Percentiles rank a stretch among this genome's conserved stretches.
Conservation (phyloP, 2,888 invertebrate genomes). For the Ctenicera cuprea region DNA sequence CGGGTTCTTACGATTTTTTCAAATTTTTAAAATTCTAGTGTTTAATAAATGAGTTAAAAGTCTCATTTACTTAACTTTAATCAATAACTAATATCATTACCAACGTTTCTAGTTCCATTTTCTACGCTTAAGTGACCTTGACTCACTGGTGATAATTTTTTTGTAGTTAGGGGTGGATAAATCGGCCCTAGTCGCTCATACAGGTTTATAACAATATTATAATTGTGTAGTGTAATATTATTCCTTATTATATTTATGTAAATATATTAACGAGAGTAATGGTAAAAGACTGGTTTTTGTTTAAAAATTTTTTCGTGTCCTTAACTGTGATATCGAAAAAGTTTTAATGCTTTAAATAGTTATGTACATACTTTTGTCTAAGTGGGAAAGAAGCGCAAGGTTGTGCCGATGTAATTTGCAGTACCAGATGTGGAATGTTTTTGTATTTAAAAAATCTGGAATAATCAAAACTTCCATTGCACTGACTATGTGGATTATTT, state of each 20-base stretch:
- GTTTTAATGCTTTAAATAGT: slow-evolving; percentile 36
- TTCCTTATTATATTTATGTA: slow-evolving; percentile 52
- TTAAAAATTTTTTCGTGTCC: slow-evolving; percentile 42
- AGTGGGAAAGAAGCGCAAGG: background rate
- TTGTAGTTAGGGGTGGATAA: slow-evolving; percentile 35
- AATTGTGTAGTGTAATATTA: slow-evolving; percentile 32
- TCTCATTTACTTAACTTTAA: background rate
- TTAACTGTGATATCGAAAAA: slow-evolving; percentile 40
- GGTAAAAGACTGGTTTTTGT: slow-evolving; percentile 46
- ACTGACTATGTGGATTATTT: no score
- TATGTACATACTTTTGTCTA: slow-evolving; percentile 17
- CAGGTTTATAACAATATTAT: slow-evolving; percentile 8
- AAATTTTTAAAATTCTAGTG: no score
- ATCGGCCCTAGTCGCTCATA: slow-evolving; percentile 34
- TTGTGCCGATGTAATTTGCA: slow-evolving; percentile 2
- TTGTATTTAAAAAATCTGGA: no score
- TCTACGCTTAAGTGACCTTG: slow-evolving; percentile 25
- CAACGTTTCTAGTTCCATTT: slow-evolving; percentile 1
- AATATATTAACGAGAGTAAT: slow-evolving; percentile 53
- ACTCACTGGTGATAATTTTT: slow-evolving; percentile 23
- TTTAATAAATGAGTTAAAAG: no score
- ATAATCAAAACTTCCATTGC: no score
- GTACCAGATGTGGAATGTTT: background rate
- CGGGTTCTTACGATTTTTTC: no score
- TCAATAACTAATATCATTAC: background rate